Evolutionary conservation across 2,888 invertebrate genomes (phyloP).

Genomic region (Eulithis testata): DNA sequence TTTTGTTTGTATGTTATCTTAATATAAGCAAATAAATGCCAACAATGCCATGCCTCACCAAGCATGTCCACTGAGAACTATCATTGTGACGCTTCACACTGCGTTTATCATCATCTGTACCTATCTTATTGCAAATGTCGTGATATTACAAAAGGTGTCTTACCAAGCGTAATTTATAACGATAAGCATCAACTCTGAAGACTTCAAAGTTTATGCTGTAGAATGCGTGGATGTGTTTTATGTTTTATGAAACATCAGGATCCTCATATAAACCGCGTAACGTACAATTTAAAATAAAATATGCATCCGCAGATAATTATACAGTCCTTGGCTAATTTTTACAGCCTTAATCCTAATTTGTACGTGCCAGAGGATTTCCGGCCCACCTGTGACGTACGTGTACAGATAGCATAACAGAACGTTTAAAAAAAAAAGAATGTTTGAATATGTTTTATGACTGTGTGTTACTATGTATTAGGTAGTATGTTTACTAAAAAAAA

Average conservation of each 20-base stretch:
- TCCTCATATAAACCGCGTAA: slow-evolving; percentile 7
- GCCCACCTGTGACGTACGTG: slow-evolving; percentile 26
- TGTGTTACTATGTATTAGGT: not conserved
- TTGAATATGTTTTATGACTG: too few relatives aligned
- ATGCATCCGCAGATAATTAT: slow-evolving; percentile 37
- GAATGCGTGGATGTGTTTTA: not conserved
- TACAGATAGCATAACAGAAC: slow-evolving; percentile 13
- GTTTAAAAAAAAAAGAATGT: not conserved
- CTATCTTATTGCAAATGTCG: too few relatives aligned
- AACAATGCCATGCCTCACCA: too few relatives aligned
- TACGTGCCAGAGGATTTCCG: slow-evolving; percentile 38
- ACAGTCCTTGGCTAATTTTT: slow-evolving; percentile 38
- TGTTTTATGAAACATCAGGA: not conserved
- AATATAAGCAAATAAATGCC: too few relatives aligned
- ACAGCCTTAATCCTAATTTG: slow-evolving; percentile 40
- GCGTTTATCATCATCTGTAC: too few relatives aligned
- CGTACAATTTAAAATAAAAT: slow-evolving; percentile 33
- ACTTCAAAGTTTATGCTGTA: not conserved
- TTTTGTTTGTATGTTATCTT: too few relatives aligned
- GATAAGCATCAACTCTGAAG: too few relatives aligned
- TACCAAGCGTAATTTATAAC: too few relatives aligned
- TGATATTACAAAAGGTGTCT: too few relatives aligned
- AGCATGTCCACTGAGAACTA: too few relatives aligned
- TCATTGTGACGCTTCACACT: too few relatives aligned
- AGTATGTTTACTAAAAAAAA: too few relatives aligned